Base-by-base conservation (phyloP, 23 tunicate species). In the Trididemnum clinides region DNA sequence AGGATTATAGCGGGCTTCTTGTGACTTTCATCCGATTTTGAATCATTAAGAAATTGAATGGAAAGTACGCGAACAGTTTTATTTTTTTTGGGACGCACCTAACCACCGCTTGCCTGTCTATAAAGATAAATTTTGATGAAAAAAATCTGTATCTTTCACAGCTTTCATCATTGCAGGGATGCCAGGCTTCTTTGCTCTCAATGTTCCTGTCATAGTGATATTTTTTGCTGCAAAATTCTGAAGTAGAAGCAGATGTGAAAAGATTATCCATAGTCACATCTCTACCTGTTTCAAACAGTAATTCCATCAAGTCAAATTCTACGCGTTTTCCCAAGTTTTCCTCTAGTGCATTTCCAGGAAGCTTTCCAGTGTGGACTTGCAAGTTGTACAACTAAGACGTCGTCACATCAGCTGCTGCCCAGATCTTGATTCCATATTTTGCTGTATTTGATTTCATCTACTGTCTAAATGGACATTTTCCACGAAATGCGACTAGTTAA, bases 221-320 rank as follows among this genome's bases (percentile, higher is more conserved):
- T 69, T 31, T 31, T 69, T 69, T 21, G 6, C 23, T 5, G 6
- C 15, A 62, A 62, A 62, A 62, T 62, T 62, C 27, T 62, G 70
- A 20, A 28, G 76, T 69, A 28, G 80, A 57, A 25, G 38, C 80
- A 36, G 80, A 73, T 15, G 80, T 73, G 38, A 73, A 73, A 36
- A 36, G 20, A 37, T 73, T 73, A 22, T 73, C 80, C 10, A 57
- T 73, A 25, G 80, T 73, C 1, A 38, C 80, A 73, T 28, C 38
- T 37, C 57, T 36, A 12, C 57, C 57, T 5, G 57, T 73, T 73
- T 57, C 80, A 73, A 69, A 69, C 76, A 69, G 76, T 39, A 57
- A 57, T 36, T 36, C 30, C 54, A 15, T 73, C 23, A 27, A 4
- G 75, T 69, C 75, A 69, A 7, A 28, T 33, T 5, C 75, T 28